These are phyloP conservation scores for Vidua macroura DNA, from an alignment of 2,113 vertebrate species.

Conservation along the genomic window DNA sequence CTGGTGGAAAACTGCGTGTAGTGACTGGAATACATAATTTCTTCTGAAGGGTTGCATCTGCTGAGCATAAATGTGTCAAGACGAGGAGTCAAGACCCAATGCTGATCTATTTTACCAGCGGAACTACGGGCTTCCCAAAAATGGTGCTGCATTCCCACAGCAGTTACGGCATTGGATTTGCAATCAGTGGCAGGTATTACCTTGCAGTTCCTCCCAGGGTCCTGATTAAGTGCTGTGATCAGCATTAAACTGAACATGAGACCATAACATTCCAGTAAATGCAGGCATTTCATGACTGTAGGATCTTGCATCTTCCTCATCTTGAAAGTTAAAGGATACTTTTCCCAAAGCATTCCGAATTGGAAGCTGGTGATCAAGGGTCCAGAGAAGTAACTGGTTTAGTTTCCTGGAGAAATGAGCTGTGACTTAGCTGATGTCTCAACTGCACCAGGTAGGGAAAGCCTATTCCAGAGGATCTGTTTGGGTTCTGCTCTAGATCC, in stretches of 20 bases:
- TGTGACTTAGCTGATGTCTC: not conserved
- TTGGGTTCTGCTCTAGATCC: not conserved
- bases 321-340: not conserved
- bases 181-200: conserved; percentile 72
- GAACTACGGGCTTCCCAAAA: conserved; percentile 81
- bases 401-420: not conserved
- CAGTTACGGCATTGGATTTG: conserved; percentile 79
- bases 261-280: not conserved
- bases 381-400: not conserved
- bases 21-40: not conserved
- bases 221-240: not conserved
- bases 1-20: not conserved
- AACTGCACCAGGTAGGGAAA: not conserved
- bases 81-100: conserved; percentile 75
- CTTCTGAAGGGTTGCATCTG: conserved; percentile 69
- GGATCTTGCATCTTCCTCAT: not conserved
- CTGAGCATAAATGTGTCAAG: conserved; percentile 71
- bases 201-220: not conserved
- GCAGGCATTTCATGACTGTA: not conserved
- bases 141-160: conserved; percentile 81
- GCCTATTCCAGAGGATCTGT: not conserved
- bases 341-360: not conserved
- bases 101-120: conserved; percentile 83
- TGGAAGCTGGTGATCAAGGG: not conserved
- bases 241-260: not conserved